These are phyloP conservation scores for Neolamprologus caudopunctatus DNA, from an alignment of 2,113 vertebrate genomes.

Conservation along the genomic window DNA sequence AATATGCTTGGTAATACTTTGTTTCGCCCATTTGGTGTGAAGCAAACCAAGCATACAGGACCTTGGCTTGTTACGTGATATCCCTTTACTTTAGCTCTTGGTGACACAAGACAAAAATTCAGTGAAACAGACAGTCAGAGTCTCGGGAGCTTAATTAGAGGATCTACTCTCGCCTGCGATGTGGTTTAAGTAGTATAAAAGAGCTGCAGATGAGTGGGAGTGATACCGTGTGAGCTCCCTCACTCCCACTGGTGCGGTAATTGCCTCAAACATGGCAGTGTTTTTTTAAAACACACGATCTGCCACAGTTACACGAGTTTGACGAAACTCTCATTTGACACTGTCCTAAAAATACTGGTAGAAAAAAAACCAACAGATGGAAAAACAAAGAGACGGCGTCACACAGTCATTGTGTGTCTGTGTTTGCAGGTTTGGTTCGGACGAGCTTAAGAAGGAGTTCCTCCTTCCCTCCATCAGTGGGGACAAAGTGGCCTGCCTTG, in stretches of 20 bases:
- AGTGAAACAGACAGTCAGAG: not conserved
- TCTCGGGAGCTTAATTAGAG: constrained; percentile 43
- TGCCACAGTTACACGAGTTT: not conserved
- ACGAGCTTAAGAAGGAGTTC: constrained; percentile 76
- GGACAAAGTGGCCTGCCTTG: constrained; percentile 79
- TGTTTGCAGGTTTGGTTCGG: constrained; percentile 75
- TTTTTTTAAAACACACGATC: not conserved
- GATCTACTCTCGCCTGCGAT: not conserved
- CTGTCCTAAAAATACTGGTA: not conserved
- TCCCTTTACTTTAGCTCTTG: not conserved
- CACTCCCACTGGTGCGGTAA: not conserved
- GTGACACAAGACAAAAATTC: constrained; percentile 9
- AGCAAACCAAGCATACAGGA: not conserved
- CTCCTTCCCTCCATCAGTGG: constrained; percentile 74
- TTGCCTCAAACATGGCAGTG: not conserved
- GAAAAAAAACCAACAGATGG: not conserved
- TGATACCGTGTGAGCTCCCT: not conserved
- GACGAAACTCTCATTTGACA: not conserved
- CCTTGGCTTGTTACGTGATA: not conserved
- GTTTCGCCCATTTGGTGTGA: not conserved
- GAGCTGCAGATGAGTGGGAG: not conserved
- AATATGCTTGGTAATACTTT: not conserved
- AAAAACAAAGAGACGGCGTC: not conserved
- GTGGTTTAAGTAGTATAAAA: not conserved
- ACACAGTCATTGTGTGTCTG: not conserved